Conservation (phyloP, 2,797 vertebrate species). For the Champsocephalus esox region DNA sequence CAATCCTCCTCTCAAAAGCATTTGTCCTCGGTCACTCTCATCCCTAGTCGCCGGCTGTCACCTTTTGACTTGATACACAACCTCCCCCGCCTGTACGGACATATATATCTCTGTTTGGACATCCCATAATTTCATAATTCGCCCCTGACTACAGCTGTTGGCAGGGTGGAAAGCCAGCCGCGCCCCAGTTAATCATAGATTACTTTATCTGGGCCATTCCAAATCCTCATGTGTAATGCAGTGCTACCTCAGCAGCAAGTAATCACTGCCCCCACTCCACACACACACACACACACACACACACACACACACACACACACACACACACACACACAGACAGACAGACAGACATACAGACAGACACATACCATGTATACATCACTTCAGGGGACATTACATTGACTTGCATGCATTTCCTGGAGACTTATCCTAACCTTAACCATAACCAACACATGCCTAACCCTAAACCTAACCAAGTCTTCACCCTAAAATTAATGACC, state of each 20-base stretch:
- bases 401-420: too few relatives aligned
- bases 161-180: constrained; percentile 74
- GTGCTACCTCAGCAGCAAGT: constrained; percentile 82
- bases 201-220: constrained; percentile 87
- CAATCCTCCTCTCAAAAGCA: constrained; percentile 43
- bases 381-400: too few relatives aligned
- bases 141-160: constrained; percentile 82
- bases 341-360: too few relatives aligned
- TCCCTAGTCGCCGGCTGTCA: constrained; percentile 39
- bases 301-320: constrained; percentile 19
- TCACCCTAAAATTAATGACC: too few relatives aligned
- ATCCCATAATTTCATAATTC: constrained; percentile 82
- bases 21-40: constrained; percentile 40
- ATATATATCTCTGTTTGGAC: constrained; percentile 76
- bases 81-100: background rate
- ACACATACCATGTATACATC: too few relatives aligned
- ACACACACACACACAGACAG: constrained; percentile 9
- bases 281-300: background rate
- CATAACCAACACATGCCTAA: too few relatives aligned
- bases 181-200: constrained; percentile 86
- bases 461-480: too few relatives aligned
- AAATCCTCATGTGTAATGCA: constrained; percentile 85
- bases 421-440: too few relatives aligned
- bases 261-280: constrained; percentile 68
- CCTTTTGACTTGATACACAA: constrained; percentile 58